phyloP scores from a whole-genome alignment of 2,888 invertebrate species.

The Oxyscelio sp. region DNA sequence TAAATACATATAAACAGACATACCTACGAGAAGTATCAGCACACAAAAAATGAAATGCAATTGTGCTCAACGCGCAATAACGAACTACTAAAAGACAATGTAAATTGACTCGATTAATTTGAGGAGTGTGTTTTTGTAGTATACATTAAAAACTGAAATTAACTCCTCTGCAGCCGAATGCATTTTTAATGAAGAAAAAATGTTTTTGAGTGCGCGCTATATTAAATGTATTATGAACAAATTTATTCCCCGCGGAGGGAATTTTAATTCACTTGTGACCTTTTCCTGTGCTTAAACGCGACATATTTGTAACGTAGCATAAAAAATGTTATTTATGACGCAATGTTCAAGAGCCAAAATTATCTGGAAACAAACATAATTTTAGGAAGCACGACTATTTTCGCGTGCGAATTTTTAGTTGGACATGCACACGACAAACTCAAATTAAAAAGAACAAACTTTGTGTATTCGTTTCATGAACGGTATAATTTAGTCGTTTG shows the following conservation, averaged over 20 bases:
- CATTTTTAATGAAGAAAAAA: conserved; percentile 24
- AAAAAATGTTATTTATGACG: conserved; percentile 29
- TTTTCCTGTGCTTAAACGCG: conserved; percentile 35
- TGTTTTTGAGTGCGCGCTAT: not conserved
- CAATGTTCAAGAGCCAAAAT: conserved; percentile 26
- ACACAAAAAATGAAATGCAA: conserved; percentile 18
- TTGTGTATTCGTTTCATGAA: not conserved
- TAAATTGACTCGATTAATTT: conserved; percentile 5
- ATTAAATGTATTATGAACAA: conserved; percentile 3
- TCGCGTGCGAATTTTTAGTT: not conserved
- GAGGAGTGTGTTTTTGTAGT: not conserved
- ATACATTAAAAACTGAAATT: not conserved
- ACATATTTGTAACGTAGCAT: conserved; percentile 48
- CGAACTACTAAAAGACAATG: not conserved
- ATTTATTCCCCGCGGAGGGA: not conserved
- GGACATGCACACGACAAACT: not conserved
- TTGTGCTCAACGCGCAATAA: conserved; percentile 13
- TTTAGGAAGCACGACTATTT: conserved; percentile 11
- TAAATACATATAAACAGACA: not conserved
- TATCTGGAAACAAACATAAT: conserved; percentile 15
- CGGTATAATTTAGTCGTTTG: too few relatives aligned
- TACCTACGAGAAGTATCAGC: not conserved
- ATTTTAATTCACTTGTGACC: conserved; percentile 24
- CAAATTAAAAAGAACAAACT: not conserved
- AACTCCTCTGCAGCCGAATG: not conserved